Evolutionary conservation across 1,140 invertebrate genomes (phyloP).

Genomic region (Aethina tumida): DNA sequence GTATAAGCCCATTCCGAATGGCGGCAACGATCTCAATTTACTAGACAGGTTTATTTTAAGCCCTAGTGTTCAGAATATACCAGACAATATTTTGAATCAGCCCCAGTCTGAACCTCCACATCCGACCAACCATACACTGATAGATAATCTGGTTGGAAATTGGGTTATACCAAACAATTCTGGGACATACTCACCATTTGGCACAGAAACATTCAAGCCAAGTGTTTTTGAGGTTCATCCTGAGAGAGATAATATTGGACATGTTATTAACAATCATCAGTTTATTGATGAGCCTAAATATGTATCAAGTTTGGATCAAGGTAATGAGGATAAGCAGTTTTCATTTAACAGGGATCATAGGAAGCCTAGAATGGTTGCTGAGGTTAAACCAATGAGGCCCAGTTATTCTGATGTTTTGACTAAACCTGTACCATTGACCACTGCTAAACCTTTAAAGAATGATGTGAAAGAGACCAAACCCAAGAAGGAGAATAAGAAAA

Average conservation of each 20-base stretch:
- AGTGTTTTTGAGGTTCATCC: conserved; percentile 23
- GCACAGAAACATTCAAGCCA: conserved; percentile 34
- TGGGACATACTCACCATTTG: conserved; percentile 73
- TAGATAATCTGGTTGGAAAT: conserved; percentile 71
- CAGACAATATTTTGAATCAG: conserved; percentile 8
- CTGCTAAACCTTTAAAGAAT: conserved; percentile 36
- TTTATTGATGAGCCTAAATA: conserved; percentile 14
- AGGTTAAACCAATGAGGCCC: conserved; percentile 75
- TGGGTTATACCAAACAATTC: conserved; percentile 70
- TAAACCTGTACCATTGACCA: conserved; percentile 43
- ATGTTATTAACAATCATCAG: conserved; percentile 9
- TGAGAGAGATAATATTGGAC: conserved; percentile 14
- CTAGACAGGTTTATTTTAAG: conserved; percentile 8
- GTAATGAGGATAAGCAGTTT: conserved; percentile 21
- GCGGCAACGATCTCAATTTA: conserved; percentile 10
- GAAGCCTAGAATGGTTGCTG: conserved; percentile 67
- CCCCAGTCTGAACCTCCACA: conserved; percentile 11
- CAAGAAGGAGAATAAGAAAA: conserved; percentile 34
- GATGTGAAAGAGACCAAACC: conserved; percentile 37
- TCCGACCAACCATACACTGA: conserved; percentile 34
- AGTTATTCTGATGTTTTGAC: conserved; percentile 73
- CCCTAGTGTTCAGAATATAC: conserved; percentile 8
- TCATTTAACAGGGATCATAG: conserved; percentile 39
- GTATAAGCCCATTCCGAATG: conserved; percentile 16
- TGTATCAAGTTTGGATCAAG: too few species aligned